phyloP scores from a whole-genome alignment of 2,888 invertebrate genomes.

The Ormyrus nitidulus region DNA sequence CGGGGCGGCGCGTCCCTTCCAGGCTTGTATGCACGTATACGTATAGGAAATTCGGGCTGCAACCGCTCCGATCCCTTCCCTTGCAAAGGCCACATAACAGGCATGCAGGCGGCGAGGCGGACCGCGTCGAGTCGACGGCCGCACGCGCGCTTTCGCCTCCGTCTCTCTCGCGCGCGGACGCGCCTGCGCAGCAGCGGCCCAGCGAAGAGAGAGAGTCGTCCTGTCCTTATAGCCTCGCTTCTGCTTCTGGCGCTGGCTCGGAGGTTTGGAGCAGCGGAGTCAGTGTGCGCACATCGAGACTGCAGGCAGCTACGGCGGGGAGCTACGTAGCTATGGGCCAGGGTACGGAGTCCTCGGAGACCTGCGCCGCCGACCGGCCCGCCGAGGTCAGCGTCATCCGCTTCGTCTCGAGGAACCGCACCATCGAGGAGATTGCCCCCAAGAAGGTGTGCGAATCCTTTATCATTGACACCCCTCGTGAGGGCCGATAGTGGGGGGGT shows the following conservation, averaged over 20 bases:
- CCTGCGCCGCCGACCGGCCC: constrained; percentile 71
- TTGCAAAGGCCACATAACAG: no score
- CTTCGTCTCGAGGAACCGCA: constrained; percentile 73
- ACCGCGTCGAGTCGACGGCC: constrained; percentile 49
- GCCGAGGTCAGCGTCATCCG: constrained; percentile 74
- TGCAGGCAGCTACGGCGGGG: constrained; percentile 3
- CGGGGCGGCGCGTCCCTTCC: no score
- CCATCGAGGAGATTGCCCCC: constrained; percentile 73
- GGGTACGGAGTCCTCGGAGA: constrained; percentile 72
- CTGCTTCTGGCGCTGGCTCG: constrained; percentile 12
- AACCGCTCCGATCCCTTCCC: no score
- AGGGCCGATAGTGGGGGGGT: not conserved
- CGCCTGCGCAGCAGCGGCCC: not conserved
- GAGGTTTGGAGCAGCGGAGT: not conserved
- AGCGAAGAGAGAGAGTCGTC: no score
- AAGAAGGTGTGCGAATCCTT: constrained; percentile 68
- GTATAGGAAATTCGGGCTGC: not conserved
- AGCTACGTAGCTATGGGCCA: constrained; percentile 67
- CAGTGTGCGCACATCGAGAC: constrained; percentile 9
- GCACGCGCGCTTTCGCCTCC: constrained; percentile 53
- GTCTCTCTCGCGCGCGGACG: constrained; percentile 35
- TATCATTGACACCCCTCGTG: not conserved
- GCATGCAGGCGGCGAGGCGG: not conserved
- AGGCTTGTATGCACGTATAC: constrained; percentile 8
- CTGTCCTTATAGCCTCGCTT: not conserved